Evolutionary conservation across 2,888 invertebrate species (phyloP), one percentile per base, ranked within the genome.

Genomic region (Neuroscelio doddi): DNA sequence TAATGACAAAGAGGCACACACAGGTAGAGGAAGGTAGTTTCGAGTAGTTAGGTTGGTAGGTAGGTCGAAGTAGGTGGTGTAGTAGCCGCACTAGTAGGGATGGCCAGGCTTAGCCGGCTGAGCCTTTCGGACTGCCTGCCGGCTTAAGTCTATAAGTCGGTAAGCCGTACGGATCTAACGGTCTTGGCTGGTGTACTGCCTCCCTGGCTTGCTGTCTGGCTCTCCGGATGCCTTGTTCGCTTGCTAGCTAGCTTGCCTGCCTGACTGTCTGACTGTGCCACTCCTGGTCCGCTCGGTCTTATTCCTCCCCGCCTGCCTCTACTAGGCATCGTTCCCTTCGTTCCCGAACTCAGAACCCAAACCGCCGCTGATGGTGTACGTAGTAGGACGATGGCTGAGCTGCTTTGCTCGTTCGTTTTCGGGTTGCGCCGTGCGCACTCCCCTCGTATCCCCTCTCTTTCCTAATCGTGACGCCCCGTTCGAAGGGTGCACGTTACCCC

Each of bases 151-250:
- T 77, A 74, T 82, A 82, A 83, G 82, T 82, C 82, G 77, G 75
- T 79, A 81, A 81, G 81, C 82, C 82, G 74, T 72, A 68, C 75
- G 80, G 82, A 80, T 80, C 82, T 81, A 79, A 80, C 77, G 80
- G 80, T 80, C 78, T 79, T 80, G 81, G 80, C 76, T 78, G 78
- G 73, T 75, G 76, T 75, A 73, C 73, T 75, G 76, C 73, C 68
- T 71, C 68, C 75, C 76, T 81, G 83, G 83, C 88, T 87, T 87
- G 86, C 78, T 80, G 77, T 74, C 73, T 74, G 81, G 24, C 81
- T 73, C 74, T 70, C 71, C 75, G 78, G 78, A 73, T 76, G 75
- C 75, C 75, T 67, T 51, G 56, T 56, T 80, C 79, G 62, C 65
- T 59, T 64, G 56, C 62, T 76, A 68, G 78, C 79, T 75, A 70